Conservation (phyloP, 2,113 vertebrate species). For the Taurulus bubalis region DNA sequence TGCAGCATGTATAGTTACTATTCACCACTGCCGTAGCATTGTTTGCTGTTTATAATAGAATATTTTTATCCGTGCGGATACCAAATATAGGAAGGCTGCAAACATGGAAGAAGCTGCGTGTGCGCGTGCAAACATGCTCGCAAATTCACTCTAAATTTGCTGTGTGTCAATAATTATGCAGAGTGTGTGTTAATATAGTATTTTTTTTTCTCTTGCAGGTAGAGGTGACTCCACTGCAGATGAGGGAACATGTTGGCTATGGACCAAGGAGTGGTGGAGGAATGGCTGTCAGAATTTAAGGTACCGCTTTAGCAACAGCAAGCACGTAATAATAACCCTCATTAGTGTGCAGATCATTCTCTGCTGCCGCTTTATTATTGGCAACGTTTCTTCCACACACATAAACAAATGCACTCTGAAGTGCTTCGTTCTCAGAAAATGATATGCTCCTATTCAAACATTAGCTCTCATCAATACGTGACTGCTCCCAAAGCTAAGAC, state of each 20-base stretch:
- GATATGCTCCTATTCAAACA: constrained; percentile 28
- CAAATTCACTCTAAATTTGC: neutral
- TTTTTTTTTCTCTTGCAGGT: constrained; percentile 62
- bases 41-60: constrained; percentile 22
- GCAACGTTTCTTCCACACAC: constrained; percentile 25
- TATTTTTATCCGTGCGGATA: constrained; percentile 8
- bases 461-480: constrained; percentile 15
- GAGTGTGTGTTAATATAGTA: neutral
- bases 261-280: constrained; percentile 96
- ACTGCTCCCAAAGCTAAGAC: constrained; percentile 19
- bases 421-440: constrained; percentile 27
- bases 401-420: constrained; percentile 44
- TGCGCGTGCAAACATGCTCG: neutral
- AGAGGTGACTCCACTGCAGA: constrained; percentile 80
- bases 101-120: neutral
- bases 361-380: constrained; percentile 30
- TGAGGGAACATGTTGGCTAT: constrained; percentile 97
- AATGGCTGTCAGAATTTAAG: constrained; percentile 99
- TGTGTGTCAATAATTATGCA: constrained; percentile 14
- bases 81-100: neutral
- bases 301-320: constrained; percentile 71
- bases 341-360: constrained; percentile 25
- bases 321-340: neutral
- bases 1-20: constrained; percentile 8
- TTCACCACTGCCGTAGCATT: constrained; percentile 8